phyloP scores from a whole-genome alignment of 1,140 invertebrate species.

The Saccostrea cuccullata region DNA sequence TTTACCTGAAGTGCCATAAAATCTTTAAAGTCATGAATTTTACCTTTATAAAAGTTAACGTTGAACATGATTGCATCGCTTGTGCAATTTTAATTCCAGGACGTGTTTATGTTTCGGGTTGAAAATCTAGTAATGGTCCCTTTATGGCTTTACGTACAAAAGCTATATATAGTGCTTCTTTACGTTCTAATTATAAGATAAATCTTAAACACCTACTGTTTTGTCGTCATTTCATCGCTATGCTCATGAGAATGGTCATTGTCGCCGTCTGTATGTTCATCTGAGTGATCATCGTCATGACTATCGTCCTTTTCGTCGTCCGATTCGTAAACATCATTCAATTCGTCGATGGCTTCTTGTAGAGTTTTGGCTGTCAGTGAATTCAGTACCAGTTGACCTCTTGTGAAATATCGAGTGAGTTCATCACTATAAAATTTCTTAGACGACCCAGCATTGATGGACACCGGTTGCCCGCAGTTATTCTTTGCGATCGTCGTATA shows the following conservation, averaged over 20 bases:
- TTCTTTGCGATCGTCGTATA: not conserved
- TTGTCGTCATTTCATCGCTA: not conserved
- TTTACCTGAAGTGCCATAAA: no score
- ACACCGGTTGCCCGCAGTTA: not conserved
- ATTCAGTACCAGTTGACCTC: not conserved
- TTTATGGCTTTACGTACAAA: no score
- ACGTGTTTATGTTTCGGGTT: no score
- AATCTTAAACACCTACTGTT: not conserved
- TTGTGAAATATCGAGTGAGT: not conserved
- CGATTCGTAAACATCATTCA: conserved; percentile 9
- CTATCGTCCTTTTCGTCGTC: not conserved
- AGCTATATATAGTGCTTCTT: no score
- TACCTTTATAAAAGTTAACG: no score
- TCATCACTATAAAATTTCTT: not conserved
- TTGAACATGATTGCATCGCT: no score
- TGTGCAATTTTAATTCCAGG: no score
- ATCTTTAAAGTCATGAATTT: no score
- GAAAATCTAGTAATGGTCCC: no score
- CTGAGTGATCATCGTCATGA: conserved; percentile 12
- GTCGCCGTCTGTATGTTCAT: not conserved
- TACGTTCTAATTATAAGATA: not conserved
- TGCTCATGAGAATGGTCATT: not conserved
- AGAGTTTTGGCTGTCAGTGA: not conserved
- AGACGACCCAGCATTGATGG: not conserved
- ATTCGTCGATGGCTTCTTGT: conserved; percentile 1